phyloP scores from a whole-genome alignment of 2,113 vertebrate genomes.

The Podarcis raffonei region DNA sequence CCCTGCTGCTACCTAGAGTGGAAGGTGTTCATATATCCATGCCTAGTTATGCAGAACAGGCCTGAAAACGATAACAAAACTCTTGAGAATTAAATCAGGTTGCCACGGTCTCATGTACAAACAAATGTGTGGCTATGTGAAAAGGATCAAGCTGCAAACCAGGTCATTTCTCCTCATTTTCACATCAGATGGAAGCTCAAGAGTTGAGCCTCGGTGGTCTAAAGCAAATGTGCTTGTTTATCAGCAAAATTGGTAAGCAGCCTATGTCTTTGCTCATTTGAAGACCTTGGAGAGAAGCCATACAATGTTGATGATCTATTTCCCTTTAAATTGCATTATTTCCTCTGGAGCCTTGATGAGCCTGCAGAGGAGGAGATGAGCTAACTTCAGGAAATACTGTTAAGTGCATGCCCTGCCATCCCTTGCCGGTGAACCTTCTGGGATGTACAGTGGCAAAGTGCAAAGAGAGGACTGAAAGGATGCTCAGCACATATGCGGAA shows the following conservation, averaged over 20 bases:
- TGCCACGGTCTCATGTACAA: background rate
- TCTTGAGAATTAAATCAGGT: background rate
- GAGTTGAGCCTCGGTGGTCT: background rate
- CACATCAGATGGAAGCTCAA: background rate
- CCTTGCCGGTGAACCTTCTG: conserved; percentile 31
- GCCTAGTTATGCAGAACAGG: background rate
- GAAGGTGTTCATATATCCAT: background rate
- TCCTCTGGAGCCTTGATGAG: conserved; percentile 41
- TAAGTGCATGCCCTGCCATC: conserved; percentile 10
- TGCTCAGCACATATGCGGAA: conserved; percentile 4
- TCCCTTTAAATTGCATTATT: conserved; percentile 27
- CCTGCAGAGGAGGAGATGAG: background rate
- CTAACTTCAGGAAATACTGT: conserved; percentile 16
- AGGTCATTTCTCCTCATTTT: background rate
- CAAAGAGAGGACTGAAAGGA: background rate
- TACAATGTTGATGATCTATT: conserved; percentile 3
- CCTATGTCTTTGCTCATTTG: background rate
- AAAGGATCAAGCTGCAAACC: background rate
- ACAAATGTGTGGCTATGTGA: background rate
- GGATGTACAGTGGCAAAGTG: background rate
- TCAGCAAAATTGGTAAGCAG: conserved; percentile 15
- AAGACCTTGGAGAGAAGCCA: background rate
- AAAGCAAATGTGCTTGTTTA: background rate
- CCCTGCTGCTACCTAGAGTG: background rate
- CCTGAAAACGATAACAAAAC: background rate